Evolutionary conservation across 2,797 vertebrate genomes (phyloP).

Genomic region (Bovichtus variegatus): DNA sequence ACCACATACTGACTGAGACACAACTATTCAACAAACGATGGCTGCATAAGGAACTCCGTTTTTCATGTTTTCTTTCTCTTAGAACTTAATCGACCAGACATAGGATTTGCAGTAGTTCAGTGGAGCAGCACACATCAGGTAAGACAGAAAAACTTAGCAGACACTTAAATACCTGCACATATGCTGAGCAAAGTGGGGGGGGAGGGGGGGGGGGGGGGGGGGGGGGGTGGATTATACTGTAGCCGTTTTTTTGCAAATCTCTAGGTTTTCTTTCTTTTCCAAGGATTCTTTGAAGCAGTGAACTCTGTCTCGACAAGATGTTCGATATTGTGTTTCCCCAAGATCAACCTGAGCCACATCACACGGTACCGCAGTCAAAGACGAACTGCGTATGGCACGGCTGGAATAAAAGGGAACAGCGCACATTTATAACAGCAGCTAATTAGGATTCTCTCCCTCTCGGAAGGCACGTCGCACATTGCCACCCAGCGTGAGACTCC

Average conservation of each 20-base stretch:
- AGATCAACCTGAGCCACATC: constrained; percentile 57
- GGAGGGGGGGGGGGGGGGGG: no score
- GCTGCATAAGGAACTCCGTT: neutral
- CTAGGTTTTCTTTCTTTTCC: neutral
- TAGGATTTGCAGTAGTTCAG: constrained; percentile 21
- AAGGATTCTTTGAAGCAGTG: constrained; percentile 46
- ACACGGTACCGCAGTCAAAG: constrained; percentile 37
- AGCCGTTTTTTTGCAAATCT: constrained; percentile 37
- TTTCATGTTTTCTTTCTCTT: neutral
- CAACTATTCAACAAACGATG: neutral
- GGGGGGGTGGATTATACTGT: neutral
- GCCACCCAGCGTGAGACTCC: constrained; percentile 6
- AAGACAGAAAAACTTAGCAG: constrained; percentile 33
- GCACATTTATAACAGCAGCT: constrained; percentile 44
- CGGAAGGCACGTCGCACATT: neutral
- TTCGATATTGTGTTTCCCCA: constrained; percentile 29
- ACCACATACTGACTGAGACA: neutral
- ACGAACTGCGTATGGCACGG: constrained; percentile 13
- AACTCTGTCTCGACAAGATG: constrained; percentile 54
- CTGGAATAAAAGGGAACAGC: constrained; percentile 37
- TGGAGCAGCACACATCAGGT: constrained; percentile 32
- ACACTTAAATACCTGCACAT: constrained; percentile 54
- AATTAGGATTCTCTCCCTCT: constrained; percentile 66
- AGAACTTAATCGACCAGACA: constrained; percentile 44
- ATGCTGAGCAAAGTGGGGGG: constrained; percentile 5